phyloP scores from a whole-genome alignment of 2,888 invertebrate species.

The Syrista parreyssii region DNA sequence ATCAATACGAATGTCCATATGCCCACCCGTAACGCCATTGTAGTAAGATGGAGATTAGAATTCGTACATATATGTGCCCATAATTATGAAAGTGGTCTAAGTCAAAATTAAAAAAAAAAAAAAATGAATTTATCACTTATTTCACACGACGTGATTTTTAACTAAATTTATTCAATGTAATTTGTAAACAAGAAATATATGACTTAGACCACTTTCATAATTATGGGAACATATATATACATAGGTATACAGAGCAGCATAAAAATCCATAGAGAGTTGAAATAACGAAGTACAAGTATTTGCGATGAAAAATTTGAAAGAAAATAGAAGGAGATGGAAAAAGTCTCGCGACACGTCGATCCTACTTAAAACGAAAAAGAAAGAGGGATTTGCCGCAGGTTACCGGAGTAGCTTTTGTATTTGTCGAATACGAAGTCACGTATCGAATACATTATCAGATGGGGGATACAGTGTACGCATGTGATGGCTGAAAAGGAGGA shows the following conservation, averaged over 20 bases:
- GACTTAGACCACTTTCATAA: too few species aligned
- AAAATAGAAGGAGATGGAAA: not conserved
- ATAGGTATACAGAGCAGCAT: not conserved
- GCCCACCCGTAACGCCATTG: not conserved
- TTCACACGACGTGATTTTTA: too few species aligned
- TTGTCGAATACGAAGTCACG: slow-evolving; percentile 57
- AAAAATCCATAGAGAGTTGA: not conserved
- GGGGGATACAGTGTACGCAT: slow-evolving; percentile 49
- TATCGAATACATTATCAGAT: slow-evolving; percentile 63
- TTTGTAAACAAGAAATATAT: too few species aligned
- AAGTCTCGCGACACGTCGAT: not conserved
- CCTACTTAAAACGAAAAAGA: not conserved
- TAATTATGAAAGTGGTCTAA: too few species aligned
- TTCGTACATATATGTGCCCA: too few species aligned
- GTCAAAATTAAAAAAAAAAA: too few species aligned
- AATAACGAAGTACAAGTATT: too few species aligned
- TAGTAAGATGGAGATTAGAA: not conserved
- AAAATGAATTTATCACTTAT: too few species aligned
- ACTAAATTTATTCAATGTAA: too few species aligned
- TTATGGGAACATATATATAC: not conserved
- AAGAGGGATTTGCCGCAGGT: slow-evolving; percentile 3
- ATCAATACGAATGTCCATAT: not conserved
- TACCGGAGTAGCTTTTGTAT: slow-evolving; percentile 21
- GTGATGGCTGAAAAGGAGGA: slow-evolving; percentile 53
- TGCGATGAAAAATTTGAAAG: not conserved